Evolutionary conservation across 2,113 vertebrate species (phyloP).

Genomic region (Otolemur garnettii): DNA sequence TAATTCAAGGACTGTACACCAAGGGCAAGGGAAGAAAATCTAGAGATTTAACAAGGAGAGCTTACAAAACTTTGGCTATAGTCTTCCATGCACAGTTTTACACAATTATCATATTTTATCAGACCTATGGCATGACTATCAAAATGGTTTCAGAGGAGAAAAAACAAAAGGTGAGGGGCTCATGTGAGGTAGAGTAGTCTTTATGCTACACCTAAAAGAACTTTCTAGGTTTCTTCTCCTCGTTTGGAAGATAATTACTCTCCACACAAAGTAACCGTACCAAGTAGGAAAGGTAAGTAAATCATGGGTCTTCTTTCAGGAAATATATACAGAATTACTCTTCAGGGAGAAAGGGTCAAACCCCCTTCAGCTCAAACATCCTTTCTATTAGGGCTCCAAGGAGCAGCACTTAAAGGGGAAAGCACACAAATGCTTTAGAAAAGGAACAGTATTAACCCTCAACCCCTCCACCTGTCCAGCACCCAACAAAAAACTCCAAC

Average conservation of each 20-base stretch:
- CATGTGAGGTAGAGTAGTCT: neutral
- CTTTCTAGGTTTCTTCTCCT: neutral
- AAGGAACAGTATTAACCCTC: neutral
- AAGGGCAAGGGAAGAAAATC: slow-evolving; percentile 24
- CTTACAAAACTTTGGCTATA: neutral
- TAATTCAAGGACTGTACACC: slow-evolving; percentile 11
- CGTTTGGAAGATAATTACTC: slow-evolving; percentile 22
- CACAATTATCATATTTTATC: slow-evolving; percentile 8
- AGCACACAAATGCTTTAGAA: neutral
- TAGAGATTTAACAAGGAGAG: neutral
- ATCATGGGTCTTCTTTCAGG: neutral
- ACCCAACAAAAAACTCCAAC: neutral
- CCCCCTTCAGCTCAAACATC: neutral
- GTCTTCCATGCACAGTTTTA: slow-evolving; percentile 7
- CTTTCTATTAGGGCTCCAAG: neutral
- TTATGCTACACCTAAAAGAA: neutral
- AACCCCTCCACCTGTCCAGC: neutral
- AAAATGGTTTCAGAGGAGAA: neutral
- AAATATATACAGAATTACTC: neutral
- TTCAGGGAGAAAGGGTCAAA: neutral
- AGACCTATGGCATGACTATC: neutral
- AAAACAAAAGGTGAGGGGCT: neutral
- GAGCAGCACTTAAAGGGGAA: neutral
- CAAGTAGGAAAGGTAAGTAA: neutral
- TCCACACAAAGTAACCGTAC: neutral